A percentile compares a stretch with the other conserved stretches of the same genome.
phyloP scores from a whole-genome alignment of 1,140 invertebrate genomes.

The Ladona fulva region DNA sequence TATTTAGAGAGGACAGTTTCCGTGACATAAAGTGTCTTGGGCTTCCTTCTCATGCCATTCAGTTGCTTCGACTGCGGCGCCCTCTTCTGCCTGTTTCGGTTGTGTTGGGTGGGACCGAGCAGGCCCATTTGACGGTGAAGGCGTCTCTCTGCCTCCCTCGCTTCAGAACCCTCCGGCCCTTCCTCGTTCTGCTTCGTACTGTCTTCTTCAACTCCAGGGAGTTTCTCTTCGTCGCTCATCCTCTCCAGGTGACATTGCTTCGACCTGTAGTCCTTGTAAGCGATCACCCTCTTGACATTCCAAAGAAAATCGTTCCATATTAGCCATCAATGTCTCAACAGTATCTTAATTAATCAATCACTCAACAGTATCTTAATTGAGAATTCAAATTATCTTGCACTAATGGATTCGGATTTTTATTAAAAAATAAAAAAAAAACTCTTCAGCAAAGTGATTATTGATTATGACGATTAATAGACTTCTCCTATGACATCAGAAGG shows the following conservation, averaged over 20 bases:
- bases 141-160: not conserved
- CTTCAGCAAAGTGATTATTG: too few species aligned
- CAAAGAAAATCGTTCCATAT: not conserved
- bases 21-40: conserved; percentile 27
- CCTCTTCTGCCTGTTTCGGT: not conserved
- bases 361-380: too few species aligned
- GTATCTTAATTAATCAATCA: too few species aligned
- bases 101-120: not conserved
- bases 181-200: not conserved
- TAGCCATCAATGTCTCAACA: too few species aligned
- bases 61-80: not conserved
- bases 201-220: not conserved
- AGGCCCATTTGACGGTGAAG: not conserved
- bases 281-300: conserved; percentile 30
- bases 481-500: too few species aligned
- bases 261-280: conserved; percentile 29
- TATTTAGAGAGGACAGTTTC: conserved; percentile 27
- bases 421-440: too few species aligned
- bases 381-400: too few species aligned
- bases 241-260: conserved; percentile 33
- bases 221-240: conserved; percentile 19
- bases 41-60: not conserved
- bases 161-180: not conserved
- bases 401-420: too few species aligned
- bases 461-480: too few species aligned